Evolutionary conservation across 2,888 invertebrate genomes (phyloP).

Genomic region (Ornithoptera alexandrae): DNA sequence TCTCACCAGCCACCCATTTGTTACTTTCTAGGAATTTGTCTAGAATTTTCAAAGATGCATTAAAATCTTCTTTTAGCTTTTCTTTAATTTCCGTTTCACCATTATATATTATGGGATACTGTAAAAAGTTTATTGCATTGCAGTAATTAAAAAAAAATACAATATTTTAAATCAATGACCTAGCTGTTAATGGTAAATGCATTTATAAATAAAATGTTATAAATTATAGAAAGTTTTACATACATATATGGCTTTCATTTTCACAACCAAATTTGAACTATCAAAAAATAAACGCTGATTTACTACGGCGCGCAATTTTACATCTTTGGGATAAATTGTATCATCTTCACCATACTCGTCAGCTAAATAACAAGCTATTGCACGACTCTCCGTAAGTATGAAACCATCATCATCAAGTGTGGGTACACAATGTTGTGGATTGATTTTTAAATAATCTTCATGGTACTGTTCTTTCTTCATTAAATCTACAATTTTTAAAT

Average conservation of each 20-base stretch:
- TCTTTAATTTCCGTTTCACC: conserved; percentile 77
- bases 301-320: conserved; percentile 75
- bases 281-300: conserved; percentile 82
- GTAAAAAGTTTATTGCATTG: conserved; percentile 35
- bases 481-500: conserved; percentile 74
- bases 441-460: conserved; percentile 77
- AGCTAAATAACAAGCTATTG: conserved; percentile 81
- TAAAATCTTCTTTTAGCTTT: conserved; percentile 72
- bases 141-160: not conserved
- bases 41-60: conserved; percentile 77
- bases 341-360: conserved; percentile 80
- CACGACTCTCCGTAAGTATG: conserved; percentile 83
- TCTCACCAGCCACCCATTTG: conserved; percentile 80
- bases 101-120: conserved; percentile 80
- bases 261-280: conserved; percentile 78
- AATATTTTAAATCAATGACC: not conserved
- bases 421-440: conserved; percentile 83
- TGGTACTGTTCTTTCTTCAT: conserved; percentile 78
- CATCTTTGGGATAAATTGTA: conserved; percentile 79
- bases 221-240: conserved; percentile 38
- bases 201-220: not conserved
- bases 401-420: conserved; percentile 84
- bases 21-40: conserved; percentile 77
- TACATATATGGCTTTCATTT: conserved; percentile 81
- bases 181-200: not conserved